These are phyloP conservation scores for Stictocephala bisonia DNA, from an alignment of 2,888 invertebrate genomes.

Conservation along the genomic window DNA sequence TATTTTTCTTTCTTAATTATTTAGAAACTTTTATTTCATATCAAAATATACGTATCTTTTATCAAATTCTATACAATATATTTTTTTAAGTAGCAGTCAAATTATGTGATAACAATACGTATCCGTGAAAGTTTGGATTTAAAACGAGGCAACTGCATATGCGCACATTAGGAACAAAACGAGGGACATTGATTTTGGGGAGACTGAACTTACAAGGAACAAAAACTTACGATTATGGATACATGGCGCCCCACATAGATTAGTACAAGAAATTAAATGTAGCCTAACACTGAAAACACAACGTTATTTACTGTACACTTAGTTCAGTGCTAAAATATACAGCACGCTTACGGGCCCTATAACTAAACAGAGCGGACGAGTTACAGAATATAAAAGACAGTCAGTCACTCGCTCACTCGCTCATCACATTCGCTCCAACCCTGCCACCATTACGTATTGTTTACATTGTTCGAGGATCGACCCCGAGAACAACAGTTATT, in stretches of 20 bases:
- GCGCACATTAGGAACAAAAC: conserved; percentile 35
- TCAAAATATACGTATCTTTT: too few species aligned
- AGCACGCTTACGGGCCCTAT: neutral
- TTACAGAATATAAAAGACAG: too few species aligned
- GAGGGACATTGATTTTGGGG: conserved; percentile 8
- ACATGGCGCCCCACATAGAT: conserved; percentile 38
- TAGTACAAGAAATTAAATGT: conserved; percentile 25
- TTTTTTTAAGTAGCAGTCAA: too few species aligned
- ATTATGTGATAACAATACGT: neutral
- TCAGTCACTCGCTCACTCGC: conserved; percentile 17
- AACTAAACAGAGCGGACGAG: neutral
- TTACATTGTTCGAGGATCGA: conserved; percentile 38
- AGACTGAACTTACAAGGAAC: conserved; percentile 23
- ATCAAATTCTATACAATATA: too few species aligned
- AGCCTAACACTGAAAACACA: conserved; percentile 30
- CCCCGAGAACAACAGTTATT: conserved; percentile 14
- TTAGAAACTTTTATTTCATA: too few species aligned
- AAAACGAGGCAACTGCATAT: conserved; percentile 40
- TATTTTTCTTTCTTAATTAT: too few species aligned
- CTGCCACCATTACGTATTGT: conserved; percentile 91
- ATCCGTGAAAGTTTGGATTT: conserved; percentile 22
- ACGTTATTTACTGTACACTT: conserved; percentile 22
- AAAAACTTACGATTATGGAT: conserved; percentile 27
- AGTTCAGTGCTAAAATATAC: conserved; percentile 27
- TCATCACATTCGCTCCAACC: conserved; percentile 68